Base-by-base conservation (phyloP, 2,113 vertebrate genomes). In the Labeo rohita region DNA sequence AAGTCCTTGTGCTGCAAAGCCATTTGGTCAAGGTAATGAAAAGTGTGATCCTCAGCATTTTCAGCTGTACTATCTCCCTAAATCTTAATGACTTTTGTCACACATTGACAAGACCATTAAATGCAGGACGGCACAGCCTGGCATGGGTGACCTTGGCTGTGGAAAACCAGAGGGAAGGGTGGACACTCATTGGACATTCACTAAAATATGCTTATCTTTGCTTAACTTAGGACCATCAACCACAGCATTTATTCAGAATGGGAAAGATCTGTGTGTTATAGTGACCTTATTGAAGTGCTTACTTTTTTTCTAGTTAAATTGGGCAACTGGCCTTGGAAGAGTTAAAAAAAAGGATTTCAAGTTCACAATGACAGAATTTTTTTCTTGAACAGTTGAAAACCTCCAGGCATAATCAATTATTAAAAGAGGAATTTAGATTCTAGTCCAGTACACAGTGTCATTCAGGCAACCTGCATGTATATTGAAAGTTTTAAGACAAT, bases 11-110 rank as follows among this genome's bases (percentile, higher is more conserved):
- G 84, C 91, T 80, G 80, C 91, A 92, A 76, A 85, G 89, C 89
- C 88, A 87, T 92, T 92, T 91, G 86, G 78, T 90, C 89, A 82
- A 78, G 89, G 90, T 89, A 91, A 84, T 89, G 77, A 86, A 87
- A 94, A 92, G 85, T 90, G 88, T 91, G 80, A 88, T 91, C 89
- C 91, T 94, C 92, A 93, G 92, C 92, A 28, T 86, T 93, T 87
- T 84, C 18, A 4, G 70, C 10, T 56, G 79, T n/a, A 45, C 83
- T 93, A 93, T 94, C 93, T 92, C 82, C 87, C 87, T 85, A 90
- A 90, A 93, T 93, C 93, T 92, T 93, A 93, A 92, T 93, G 93
- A 91, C 87, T 94, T 94, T 92, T 92, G 94, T 94, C 90, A 91
- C 91, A 90, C 87, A 77, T 85, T 84, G 91, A 89, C 90, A 88